Evolutionary conservation across 1,140 invertebrate genomes (phyloP).

Genomic region (Oryctes rhinoceros): DNA sequence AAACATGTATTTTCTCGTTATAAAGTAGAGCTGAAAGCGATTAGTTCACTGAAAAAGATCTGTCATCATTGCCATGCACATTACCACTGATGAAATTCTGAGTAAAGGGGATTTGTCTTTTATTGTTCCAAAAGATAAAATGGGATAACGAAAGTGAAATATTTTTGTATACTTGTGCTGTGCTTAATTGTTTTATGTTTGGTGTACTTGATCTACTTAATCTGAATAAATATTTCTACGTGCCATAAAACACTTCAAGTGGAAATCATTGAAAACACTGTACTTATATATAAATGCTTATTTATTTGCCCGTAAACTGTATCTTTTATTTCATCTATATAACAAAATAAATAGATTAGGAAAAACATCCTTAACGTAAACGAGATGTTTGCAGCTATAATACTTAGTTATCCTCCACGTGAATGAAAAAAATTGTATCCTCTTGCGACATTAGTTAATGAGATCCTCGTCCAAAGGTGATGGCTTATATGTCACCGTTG

Average conservation of each 20-base stretch:
- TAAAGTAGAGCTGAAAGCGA: not conserved
- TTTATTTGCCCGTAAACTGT: no score
- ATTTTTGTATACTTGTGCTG: not conserved
- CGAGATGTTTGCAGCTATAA: no score
- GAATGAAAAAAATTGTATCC: no score
- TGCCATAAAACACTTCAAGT: constrained; percentile 3
- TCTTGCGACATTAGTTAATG: no score
- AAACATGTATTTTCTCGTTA: not conserved
- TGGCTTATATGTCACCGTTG: no score
- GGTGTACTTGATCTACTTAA: not conserved
- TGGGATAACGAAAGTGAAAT: not conserved
- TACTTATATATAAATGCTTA: no score
- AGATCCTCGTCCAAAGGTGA: no score
- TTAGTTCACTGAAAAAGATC: not conserved
- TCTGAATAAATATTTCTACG: not conserved
- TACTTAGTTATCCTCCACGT: no score
- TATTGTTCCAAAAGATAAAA: not conserved
- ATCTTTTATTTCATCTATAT: not conserved
- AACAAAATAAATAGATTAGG: not conserved
- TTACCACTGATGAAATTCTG: not conserved
- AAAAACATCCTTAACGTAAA: no score
- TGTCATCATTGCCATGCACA: not conserved
- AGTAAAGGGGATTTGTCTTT: not conserved
- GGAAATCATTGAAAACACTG: not conserved
- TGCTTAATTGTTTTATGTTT: not conserved